Conservation (phyloP, 2,797 vertebrate genomes). For the Tenualosa thibaudeaui region DNA sequence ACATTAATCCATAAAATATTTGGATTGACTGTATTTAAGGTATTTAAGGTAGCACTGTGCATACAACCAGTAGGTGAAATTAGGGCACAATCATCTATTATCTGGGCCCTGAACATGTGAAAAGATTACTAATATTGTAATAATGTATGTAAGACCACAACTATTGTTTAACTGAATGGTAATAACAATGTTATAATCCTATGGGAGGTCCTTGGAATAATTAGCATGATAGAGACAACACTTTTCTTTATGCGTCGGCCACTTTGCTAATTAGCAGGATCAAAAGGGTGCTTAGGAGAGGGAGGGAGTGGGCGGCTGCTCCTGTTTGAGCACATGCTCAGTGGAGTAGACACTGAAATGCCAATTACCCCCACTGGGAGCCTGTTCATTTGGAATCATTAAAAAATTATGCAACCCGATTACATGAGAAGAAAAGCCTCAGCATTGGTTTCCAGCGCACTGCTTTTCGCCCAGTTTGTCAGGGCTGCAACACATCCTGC, state of each 20-base stretch:
- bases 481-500: slow-evolving; percentile 64
- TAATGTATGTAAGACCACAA: neutral
- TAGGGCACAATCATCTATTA: neutral
- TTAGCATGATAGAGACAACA: slow-evolving; percentile 20
- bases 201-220: slow-evolving; percentile 1
- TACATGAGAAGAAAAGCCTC: slow-evolving; percentile 60
- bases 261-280: slow-evolving; percentile 76
- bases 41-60: neutral
- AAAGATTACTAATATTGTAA: neutral
- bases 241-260: slow-evolving; percentile 42
- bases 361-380: slow-evolving; percentile 67
- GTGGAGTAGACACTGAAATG: slow-evolving; percentile 66
- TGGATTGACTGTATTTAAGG: neutral
- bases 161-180: slow-evolving; percentile 13
- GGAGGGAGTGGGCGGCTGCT: slow-evolving; percentile 61
- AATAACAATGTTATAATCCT: slow-evolving; percentile 20
- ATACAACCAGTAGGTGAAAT: slow-evolving; percentile 1
- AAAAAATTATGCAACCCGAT: slow-evolving; percentile 74
- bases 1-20: neutral
- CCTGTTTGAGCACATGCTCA: slow-evolving; percentile 73
- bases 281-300: slow-evolving; percentile 66
- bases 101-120: neutral
- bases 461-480: slow-evolving; percentile 63
- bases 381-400: slow-evolving; percentile 75
- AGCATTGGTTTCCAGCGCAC: slow-evolving; percentile 6